phyloP scores from a whole-genome alignment of 2,888 invertebrate genomes.

The Torymus auratus region DNA sequence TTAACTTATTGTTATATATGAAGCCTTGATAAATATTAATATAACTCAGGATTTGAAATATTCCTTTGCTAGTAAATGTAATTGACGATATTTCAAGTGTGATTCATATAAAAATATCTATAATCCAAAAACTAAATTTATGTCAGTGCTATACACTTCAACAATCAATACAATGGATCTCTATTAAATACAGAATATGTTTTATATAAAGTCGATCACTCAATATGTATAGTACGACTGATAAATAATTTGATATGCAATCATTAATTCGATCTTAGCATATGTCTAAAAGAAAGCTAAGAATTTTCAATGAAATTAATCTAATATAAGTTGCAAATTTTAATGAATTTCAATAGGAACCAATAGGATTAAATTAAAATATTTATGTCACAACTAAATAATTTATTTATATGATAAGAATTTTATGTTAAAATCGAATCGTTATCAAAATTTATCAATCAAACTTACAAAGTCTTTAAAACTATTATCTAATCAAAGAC shows the following conservation, averaged over 20 bases:
- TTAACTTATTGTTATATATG: conserved; percentile 1
- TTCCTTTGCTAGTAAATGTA: too few relatives aligned
- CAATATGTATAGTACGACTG: conserved; percentile 8
- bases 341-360: too few relatives aligned
- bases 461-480: neutral
- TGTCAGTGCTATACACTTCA: too few relatives aligned
- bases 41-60: too few relatives aligned
- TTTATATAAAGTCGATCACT: neutral
- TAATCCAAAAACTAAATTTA: too few relatives aligned
- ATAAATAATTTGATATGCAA: conserved; percentile 9
- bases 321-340: too few relatives aligned
- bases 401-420: neutral
- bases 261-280: conserved; percentile 15
- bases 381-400: neutral
- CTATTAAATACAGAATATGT: neutral
- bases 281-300: too few relatives aligned
- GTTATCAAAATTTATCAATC: conserved; percentile 8
- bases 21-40: too few relatives aligned
- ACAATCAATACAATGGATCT: too few relatives aligned
- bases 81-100: neutral
- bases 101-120: conserved; percentile 1
- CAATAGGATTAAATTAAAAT: neutral
- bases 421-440: conserved; percentile 6
- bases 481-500: neutral
- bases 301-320: too few relatives aligned